These are phyloP conservation scores for Anthopleura xanthogrammica DNA, from an alignment of 92 coral and sea anemone genomes.

Conservation along the genomic window DNA sequence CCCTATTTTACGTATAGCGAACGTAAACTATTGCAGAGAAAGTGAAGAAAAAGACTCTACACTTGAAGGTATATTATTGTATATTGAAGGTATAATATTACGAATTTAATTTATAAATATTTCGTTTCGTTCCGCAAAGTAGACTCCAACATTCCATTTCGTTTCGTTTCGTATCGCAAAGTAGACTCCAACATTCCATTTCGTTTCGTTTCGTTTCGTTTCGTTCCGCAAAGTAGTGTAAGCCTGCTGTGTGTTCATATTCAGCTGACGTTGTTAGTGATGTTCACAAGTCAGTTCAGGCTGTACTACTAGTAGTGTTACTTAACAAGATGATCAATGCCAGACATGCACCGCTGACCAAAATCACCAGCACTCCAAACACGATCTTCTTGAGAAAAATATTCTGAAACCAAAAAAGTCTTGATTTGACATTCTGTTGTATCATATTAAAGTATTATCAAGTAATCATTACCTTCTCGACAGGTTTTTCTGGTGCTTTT, in stretches of 20 bases:
- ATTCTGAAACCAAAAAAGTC: constrained; percentile 30
- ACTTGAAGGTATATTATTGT: too few relatives aligned
- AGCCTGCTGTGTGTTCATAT: not conserved
- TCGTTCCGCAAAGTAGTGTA: too few relatives aligned
- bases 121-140: too few relatives aligned
- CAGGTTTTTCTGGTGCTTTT: constrained; percentile 7
- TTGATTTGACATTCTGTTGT: not conserved
- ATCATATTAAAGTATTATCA: not conserved
- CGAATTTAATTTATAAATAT: too few relatives aligned
- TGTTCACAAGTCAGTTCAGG: not conserved
- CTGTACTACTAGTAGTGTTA: not conserved
- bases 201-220: too few relatives aligned
- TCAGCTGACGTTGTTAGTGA: not conserved
- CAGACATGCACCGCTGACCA: constrained; percentile 38
- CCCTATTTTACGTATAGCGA: too few relatives aligned
- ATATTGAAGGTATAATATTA: too few relatives aligned
- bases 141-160: too few relatives aligned
- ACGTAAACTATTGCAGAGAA: too few relatives aligned
- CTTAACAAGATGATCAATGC: constrained; percentile 23
- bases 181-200: too few relatives aligned
- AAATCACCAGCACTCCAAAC: constrained; percentile 41
- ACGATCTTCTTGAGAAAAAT: constrained; percentile 25
- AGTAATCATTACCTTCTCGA: constrained; percentile 12
- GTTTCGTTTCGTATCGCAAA: too few relatives aligned
- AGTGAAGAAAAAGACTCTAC: too few relatives aligned